These are phyloP conservation scores for Babyrousa celebensis DNA, from an alignment of 2,797 vertebrate genomes.

Conservation along the genomic window DNA sequence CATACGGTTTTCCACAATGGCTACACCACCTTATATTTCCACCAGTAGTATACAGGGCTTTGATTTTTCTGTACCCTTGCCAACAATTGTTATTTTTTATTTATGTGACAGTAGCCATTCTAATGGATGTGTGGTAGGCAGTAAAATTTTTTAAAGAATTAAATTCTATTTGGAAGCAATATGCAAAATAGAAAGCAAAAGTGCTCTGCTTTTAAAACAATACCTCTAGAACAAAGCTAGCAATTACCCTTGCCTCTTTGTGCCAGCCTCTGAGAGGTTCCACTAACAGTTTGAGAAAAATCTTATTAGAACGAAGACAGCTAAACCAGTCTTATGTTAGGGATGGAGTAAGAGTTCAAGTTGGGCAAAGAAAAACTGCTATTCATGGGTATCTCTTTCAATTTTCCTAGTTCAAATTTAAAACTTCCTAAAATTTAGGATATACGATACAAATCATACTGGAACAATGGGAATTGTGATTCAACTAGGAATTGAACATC, in stretches of 20 bases:
- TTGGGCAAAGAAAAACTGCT: not conserved
- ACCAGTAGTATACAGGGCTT: not conserved
- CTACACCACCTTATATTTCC: too few relatives aligned
- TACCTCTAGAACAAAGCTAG: not conserved
- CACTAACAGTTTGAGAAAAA: not conserved
- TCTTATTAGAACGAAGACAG: not conserved
- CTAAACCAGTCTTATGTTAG: not conserved
- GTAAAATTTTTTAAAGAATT: not conserved
- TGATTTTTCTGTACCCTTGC: not conserved
- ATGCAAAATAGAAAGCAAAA: not conserved
- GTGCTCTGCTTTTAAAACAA: not conserved
- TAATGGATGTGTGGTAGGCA: not conserved
- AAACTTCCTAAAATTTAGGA: constrained; percentile 30
- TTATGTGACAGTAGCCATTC: not conserved
- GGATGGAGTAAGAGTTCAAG: not conserved
- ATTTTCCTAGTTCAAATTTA: not conserved
- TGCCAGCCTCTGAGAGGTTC: not conserved
- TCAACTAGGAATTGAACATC: not conserved
- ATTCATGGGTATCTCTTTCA: not conserved
- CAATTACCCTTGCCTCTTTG: not conserved
- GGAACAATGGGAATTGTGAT: not conserved
- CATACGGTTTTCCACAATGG: too few relatives aligned
- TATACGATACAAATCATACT: not conserved
- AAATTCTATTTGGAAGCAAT: not conserved
- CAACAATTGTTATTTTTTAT: not conserved